A percentile compares a stretch with the other conserved stretches of the same genome.
Conservation (phyloP, 2,113 vertebrate genomes). For the Paradoxurus hermaphroditus region DNA sequence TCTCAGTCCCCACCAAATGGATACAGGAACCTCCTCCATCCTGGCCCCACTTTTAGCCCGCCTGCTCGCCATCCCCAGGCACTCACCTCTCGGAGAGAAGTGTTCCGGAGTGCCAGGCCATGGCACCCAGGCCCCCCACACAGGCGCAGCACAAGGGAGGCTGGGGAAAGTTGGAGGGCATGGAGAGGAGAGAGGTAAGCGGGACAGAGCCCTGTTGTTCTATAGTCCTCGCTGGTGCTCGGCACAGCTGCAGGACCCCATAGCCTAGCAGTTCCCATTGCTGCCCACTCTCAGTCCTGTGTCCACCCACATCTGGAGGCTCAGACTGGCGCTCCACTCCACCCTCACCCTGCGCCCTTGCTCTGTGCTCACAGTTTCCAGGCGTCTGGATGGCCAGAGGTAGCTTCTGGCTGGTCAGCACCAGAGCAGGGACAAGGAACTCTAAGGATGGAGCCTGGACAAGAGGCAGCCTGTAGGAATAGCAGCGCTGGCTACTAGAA, state of each 20-base stretch:
- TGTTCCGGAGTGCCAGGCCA: slow-evolving; percentile 34
- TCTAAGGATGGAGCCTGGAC: slow-evolving; percentile 89
- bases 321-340: background rate
- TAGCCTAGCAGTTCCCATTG: background rate
- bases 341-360: background rate
- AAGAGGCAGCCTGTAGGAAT: slow-evolving; percentile 85
- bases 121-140: slow-evolving; percentile 56
- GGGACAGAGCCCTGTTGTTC: background rate
- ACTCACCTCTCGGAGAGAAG: slow-evolving; percentile 70
- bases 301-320: background rate
- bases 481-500: background rate
- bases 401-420: slow-evolving; percentile 81
- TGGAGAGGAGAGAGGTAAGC: background rate
- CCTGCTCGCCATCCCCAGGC: background rate
- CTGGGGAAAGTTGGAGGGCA: background rate
- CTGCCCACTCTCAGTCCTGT: background rate
- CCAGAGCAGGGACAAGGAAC: slow-evolving; percentile 86
- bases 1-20: background rate
- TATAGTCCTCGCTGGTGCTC: background rate
- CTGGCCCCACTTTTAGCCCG: background rate
- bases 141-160: background rate
- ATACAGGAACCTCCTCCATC: background rate
- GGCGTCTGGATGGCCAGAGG: slow-evolving; percentile 23
- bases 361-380: slow-evolving; percentile 81
- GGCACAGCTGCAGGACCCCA: background rate